Base-by-base conservation (phyloP, 2,888 invertebrate species). In the Acrobasis repandana region DNA sequence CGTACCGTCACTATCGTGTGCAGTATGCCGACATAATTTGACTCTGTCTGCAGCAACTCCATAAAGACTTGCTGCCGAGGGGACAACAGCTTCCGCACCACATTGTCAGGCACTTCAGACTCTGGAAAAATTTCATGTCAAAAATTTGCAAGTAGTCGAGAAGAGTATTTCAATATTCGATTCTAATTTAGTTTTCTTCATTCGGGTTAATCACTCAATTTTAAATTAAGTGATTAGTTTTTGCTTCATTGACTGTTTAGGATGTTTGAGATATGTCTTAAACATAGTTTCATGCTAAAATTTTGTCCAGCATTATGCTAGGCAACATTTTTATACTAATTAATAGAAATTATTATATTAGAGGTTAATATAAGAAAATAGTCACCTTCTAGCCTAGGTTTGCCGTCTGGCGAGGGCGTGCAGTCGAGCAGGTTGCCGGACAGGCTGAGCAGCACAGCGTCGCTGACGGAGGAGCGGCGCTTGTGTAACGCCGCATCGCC, bases 31-130 rank as follows among this genome's bases (percentile, higher is more conserved):
- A 99, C 98, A 87, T 99, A 99, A 93, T 99, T 99, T 63, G 96
- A 96, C 88, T 99, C 99, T 0, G 99, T 99, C 86, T 98, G 97
- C 67, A 97, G 94, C 74, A 99, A 94, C 89, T 99, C 99, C 89
- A 96, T 94, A 83, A 97, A 97, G 57, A 97, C 96, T 87, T 96
- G 96, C 77, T 96, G 96, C 58, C 97, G 93, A 3, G 96, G 94
- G 50, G 96, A 95, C 83, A 95, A 93, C 70, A 94, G 93, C 76
- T 95, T 95, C 66, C 95, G 88, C 63, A 94, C 93, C 58, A 94
- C 93, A 74, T 95, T 95, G 71, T 93, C 93, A 52, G 92, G 90
- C 60, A 91, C 92, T 70, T 93, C 93, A 50, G 93, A 92, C 81
- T 94, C 94, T 92, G 64, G 20, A 69, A 71, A 58, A 14, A n/a